Conservation (phyloP, 37 sponge, comb jelly and placozoan species). For the Halichondria panicea region DNA sequence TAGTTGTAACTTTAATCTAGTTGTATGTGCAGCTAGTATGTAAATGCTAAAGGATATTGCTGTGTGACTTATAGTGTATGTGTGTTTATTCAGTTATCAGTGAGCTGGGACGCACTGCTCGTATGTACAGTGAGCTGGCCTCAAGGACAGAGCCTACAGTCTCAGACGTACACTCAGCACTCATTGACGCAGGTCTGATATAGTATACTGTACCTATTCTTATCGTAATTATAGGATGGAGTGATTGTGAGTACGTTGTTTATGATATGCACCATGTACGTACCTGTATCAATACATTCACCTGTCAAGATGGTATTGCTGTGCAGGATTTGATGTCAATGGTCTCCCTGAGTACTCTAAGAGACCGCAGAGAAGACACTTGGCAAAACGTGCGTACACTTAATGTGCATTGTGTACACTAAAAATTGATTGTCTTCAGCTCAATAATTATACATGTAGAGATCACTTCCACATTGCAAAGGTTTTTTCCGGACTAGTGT, state of each 20-base stretch:
- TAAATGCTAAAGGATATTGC: too few species aligned
- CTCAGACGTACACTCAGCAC: conserved; percentile 66
- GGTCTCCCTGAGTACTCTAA: conserved; percentile 57
- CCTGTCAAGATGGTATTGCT: too few species aligned
- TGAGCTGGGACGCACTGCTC: conserved; percentile 56
- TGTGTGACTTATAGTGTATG: background rate
- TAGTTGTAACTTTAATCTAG: too few species aligned
- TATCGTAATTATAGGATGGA: too few species aligned
- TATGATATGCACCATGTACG: too few species aligned
- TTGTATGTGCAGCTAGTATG: too few species aligned
- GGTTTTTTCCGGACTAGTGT: too few species aligned
- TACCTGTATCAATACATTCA: too few species aligned
- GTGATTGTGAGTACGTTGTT: too few species aligned
- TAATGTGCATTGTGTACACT: background rate
- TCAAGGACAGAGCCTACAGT: conserved; percentile 60
- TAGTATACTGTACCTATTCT: background rate
- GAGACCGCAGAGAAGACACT: conserved; percentile 64
- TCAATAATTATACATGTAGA: too few species aligned
- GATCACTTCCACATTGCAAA: too few species aligned
- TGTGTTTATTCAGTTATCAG: conserved; percentile 44
- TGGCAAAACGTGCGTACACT: conserved; percentile 63
- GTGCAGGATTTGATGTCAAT: conserved; percentile 18
- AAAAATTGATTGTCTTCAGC: background rate
- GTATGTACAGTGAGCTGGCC: conserved; percentile 67
- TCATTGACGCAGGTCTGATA: conserved; percentile 47